A percentile compares a stretch with the other conserved stretches of the same genome.
Evolutionary conservation across 2,888 invertebrate genomes (phyloP).

Genomic region (Saturnia pavonia): DNA sequence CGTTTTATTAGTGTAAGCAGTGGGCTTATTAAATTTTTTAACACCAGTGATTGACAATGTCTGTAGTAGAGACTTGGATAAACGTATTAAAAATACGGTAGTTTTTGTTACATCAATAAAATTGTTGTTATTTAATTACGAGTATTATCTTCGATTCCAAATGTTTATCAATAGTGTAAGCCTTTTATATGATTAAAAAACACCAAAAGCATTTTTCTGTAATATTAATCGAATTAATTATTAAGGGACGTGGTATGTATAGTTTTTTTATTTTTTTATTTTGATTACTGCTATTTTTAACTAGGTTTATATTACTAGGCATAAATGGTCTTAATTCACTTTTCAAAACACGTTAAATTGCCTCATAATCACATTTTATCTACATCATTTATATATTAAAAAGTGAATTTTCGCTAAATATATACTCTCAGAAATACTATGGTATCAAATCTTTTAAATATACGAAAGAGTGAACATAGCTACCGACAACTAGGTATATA

Average conservation of each 20-base stretch:
- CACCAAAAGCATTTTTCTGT: too few relatives aligned
- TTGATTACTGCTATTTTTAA: not conserved
- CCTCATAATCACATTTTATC: too few relatives aligned
- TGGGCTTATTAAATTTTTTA: not conserved
- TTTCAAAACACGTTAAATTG: not conserved
- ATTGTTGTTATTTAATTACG: too few relatives aligned
- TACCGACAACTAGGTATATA: not conserved
- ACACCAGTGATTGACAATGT: too few relatives aligned
- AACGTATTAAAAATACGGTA: too few relatives aligned
- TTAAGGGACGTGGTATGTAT: too few relatives aligned
- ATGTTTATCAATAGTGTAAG: too few relatives aligned
- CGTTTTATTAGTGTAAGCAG: not conserved
- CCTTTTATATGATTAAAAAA: too few relatives aligned
- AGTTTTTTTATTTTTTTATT: not conserved
- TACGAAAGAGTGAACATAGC: not conserved
- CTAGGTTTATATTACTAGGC: not conserved
- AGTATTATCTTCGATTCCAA: too few relatives aligned
- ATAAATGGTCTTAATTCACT: not conserved
- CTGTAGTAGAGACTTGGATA: too few relatives aligned
- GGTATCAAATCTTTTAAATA: not conserved
- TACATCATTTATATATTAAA: not conserved
- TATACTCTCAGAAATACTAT: not conserved
- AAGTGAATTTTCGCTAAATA: not conserved
- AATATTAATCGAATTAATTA: too few relatives aligned
- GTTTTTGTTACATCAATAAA: too few relatives aligned